Conservation (phyloP, 2,113 vertebrate genomes). For the Clinocottus analis region DNA sequence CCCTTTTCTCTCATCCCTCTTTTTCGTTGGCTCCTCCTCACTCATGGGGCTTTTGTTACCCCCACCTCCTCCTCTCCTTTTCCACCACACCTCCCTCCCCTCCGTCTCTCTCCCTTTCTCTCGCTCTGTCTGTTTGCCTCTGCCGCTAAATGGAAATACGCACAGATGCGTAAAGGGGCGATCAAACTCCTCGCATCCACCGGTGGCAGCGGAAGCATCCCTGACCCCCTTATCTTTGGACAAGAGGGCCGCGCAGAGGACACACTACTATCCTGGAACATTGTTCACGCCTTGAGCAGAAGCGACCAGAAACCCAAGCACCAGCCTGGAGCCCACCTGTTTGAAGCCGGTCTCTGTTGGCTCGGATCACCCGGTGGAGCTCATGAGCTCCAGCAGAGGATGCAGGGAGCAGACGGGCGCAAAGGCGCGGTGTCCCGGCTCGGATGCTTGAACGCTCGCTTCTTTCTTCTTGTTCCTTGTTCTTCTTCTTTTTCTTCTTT, state of each 20-base stretch:
- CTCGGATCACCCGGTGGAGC: constrained; percentile 17
- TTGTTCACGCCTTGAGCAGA: constrained; percentile 21
- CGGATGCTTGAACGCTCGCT: constrained; percentile 46
- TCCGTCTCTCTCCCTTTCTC: constrained; percentile 48
- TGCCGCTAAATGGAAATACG: constrained; percentile 79
- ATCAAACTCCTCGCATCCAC: constrained; percentile 74
- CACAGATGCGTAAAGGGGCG: constrained; percentile 80
- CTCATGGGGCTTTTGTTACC: constrained; percentile 73
- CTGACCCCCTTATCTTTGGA: constrained; percentile 33
- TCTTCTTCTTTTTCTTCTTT: background rate
- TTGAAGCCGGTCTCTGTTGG: constrained; percentile 49
- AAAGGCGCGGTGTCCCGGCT: constrained; percentile 27
- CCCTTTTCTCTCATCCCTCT: constrained; percentile 55
- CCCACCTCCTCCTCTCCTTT: constrained; percentile 46
- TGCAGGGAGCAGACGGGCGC: constrained; percentile 22
- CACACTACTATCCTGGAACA: constrained; percentile 32
- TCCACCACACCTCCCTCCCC: constrained; percentile 57
- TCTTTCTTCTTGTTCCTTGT: background rate
- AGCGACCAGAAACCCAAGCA: constrained; percentile 3
- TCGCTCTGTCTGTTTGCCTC: constrained; percentile 56
- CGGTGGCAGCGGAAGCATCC: constrained; percentile 54
- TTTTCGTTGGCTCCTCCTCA: constrained; percentile 76
- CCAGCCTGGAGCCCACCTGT: constrained; percentile 63
- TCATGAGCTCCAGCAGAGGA: constrained; percentile 24
- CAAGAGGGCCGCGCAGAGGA: constrained; percentile 33